Evolutionary conservation across 1,140 invertebrate genomes (phyloP), one percentile per base, ranked within the genome.

Genomic region (Drosophila miranda): DNA sequence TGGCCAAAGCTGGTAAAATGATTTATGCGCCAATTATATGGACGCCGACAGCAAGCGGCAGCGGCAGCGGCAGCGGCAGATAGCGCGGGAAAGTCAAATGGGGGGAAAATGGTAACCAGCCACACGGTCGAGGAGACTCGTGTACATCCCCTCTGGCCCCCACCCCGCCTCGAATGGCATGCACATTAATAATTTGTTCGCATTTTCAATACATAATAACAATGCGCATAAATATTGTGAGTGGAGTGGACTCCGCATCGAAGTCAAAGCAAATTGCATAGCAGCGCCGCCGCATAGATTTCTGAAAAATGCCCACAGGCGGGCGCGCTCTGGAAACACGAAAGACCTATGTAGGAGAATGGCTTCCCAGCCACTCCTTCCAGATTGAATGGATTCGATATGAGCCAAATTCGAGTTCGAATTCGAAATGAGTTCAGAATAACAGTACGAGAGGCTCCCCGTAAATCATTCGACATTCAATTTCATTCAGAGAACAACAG

Each of bases 171-270:
- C 54, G 14, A 46, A 16, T 7, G 19, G 52, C 49, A 38, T 55
- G 51, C 56, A 76, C 62, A 86, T 87, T 86, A 77, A 86, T 86
- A 86, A 86, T 81, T 84, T 81, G 81, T 78, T 86, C 81, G 78
- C 77, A 81, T 84, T 84, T 84, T 78, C 77, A 84, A 86, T 77
- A 75, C 62, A 77, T 81, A 86, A 87, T 87, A 81, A 81, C 81
- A 86, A 86, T 87, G 74, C 74, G 74, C 81, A 87, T 87, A 87
- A 86, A 87, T 81, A 86, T 86, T 78, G 67, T 76, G 49, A 61
- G 56, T 58, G 34, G 34, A 38, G 34, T 38, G 34, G 30, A 34
- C 30, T 34, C 30, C 30, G 3, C 11, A 13, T 11, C 11, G 34
- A 3, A 38, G 34, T 38, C 34, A 38, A 13, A 13, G 80, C 75